Evolutionary conservation across 2,888 invertebrate genomes (phyloP).

Genomic region (Pelosia muscerda): DNA sequence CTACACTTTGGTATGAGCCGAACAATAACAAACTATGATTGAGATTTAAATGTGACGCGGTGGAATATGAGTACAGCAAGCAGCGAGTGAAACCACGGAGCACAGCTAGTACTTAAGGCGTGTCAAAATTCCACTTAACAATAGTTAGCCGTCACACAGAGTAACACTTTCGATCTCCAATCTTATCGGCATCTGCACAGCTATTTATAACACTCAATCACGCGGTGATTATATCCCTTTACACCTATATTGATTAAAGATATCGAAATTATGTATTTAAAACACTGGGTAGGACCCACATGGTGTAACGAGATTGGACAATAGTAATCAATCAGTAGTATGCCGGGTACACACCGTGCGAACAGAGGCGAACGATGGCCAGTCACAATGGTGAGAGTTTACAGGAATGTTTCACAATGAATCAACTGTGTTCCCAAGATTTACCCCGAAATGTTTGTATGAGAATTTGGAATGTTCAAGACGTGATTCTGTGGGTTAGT

Average conservation of each 20-base stretch:
- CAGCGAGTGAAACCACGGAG: not conserved
- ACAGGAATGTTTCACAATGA: too few relatives aligned
- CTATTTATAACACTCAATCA: slow-evolving; percentile 23
- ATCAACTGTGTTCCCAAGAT: too few relatives aligned
- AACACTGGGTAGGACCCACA: slow-evolving; percentile 7
- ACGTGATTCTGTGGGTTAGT: too few relatives aligned
- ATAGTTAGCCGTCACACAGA: not conserved
- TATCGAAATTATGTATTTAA: slow-evolving; percentile 8
- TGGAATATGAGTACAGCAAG: too few relatives aligned
- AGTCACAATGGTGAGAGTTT: too few relatives aligned
- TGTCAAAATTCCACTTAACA: slow-evolving; percentile 16
- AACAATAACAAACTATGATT: too few relatives aligned
- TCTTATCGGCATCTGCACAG: slow-evolving; percentile 16
- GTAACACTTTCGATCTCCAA: not conserved
- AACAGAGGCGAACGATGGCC: not conserved
- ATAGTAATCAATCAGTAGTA: not conserved
- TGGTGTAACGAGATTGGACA: slow-evolving; percentile 2
- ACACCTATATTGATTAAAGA: slow-evolving; percentile 10
- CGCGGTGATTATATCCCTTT: slow-evolving; percentile 5
- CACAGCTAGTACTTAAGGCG: not conserved
- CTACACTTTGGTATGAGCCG: too few relatives aligned
- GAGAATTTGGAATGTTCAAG: too few relatives aligned
- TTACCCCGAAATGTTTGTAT: too few relatives aligned
- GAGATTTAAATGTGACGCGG: too few relatives aligned
- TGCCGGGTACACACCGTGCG: not conserved